Base-by-base conservation (phyloP, 2,888 invertebrate genomes). In the Drosophila koepferae region DNA sequence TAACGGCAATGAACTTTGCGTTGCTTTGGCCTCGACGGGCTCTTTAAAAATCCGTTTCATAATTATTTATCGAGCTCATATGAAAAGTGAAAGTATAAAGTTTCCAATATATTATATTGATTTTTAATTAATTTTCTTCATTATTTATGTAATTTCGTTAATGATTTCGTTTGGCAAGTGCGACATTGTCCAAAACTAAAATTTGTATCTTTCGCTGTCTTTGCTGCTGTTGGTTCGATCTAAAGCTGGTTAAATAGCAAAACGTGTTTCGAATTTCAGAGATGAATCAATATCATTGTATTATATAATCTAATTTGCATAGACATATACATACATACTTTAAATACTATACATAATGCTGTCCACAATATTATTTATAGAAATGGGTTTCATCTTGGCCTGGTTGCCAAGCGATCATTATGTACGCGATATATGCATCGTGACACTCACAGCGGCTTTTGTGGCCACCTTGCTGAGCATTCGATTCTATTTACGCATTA, bases 401-500 rank as follows among this genome's bases (percentile, higher is more conserved):
- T 83, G 82, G 80, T 85, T 90, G 76, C 81, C 92, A 85, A 80
- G 68, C 69, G 91, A 91, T 51, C 80, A 89, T 79, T 85, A 90
- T 86, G 41, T 89, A 49, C 86, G 89, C 23, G 91, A 91, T 77
- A 80, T 91, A 72, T 81, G 77, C 59, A 66, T 89, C 63, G 80
- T 91, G 73, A 86, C 91, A 51, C 53, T 90, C 34, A 51, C 72
- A 65, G 86, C 91, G 78, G 91, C 90, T 66, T 54, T 91, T 62
- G 79, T 83, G 63, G 92, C 91, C 85, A 91, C 91, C 63, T 68
- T 91, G 75, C 76, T 90, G 72, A 92, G 91, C 76, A 77, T 91
- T 75, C 92, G 91, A 56, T 91, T 91, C 83, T 91, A 92, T 90
- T 87, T 92, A 62, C 91, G 91, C 72, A 92, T 91, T 56, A 90